These are phyloP conservation scores for Bolinopsis microptera DNA, from an alignment of 37 sponge, comb jelly and placozoan species.

Conservation along the genomic window DNA sequence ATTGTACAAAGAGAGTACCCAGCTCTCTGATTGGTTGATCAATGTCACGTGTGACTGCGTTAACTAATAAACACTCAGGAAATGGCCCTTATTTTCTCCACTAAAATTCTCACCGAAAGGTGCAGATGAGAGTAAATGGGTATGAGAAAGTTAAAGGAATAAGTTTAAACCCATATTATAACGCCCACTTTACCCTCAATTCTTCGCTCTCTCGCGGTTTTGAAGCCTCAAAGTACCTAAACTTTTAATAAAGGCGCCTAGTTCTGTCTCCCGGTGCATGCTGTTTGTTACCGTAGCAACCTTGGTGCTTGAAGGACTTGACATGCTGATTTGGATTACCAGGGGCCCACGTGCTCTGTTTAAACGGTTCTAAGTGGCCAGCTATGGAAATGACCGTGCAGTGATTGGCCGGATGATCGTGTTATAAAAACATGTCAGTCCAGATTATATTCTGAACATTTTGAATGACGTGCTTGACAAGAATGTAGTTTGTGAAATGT, in stretches of 20 bases:
- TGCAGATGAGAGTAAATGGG: too few relatives aligned
- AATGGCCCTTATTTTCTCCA: too few relatives aligned
- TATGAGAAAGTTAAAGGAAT: too few relatives aligned
- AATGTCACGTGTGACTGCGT: too few relatives aligned
- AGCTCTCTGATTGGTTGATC: too few relatives aligned
- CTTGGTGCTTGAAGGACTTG: slow-evolving; percentile 53
- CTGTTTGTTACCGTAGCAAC: slow-evolving; percentile 29
- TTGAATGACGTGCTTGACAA: background rate
- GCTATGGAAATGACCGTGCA: background rate
- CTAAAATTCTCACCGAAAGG: too few relatives aligned
- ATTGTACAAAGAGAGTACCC: too few relatives aligned
- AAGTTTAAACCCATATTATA: too few relatives aligned
- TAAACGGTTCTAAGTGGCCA: background rate
- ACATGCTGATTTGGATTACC: slow-evolving; percentile 28
- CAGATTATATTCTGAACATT: too few relatives aligned
- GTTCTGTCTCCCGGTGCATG: background rate
- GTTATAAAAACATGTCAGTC: too few relatives aligned
- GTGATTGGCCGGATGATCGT: background rate
- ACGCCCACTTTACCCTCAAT: too few relatives aligned
- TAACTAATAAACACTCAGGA: too few relatives aligned
- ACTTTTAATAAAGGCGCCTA: background rate
- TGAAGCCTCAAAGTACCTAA: background rate
- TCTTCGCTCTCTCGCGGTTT: background rate
- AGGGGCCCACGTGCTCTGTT: background rate
- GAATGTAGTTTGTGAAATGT: background rate